phyloP scores from a whole-genome alignment of 2,888 invertebrate genomes.

The Eurytoma adleriae region DNA sequence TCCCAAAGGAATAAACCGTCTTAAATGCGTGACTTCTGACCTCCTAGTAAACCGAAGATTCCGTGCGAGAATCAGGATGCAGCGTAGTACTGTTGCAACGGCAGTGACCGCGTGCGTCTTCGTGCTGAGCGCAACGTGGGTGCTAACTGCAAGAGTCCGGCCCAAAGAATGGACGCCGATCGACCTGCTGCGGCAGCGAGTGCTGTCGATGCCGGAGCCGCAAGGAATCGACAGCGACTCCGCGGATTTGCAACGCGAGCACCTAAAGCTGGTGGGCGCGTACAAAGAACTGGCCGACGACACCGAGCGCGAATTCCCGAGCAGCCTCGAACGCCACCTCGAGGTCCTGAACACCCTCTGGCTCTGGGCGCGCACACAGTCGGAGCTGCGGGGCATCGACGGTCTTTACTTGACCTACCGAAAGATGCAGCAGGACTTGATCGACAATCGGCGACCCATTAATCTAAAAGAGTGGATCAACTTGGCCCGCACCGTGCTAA shows the following conservation, averaged over 20 bases:
- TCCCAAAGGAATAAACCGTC: too few species aligned
- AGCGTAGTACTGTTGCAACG: too few species aligned
- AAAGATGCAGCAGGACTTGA: slow-evolving; percentile 77
- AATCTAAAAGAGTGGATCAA: slow-evolving; percentile 80
- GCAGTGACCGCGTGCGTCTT: slow-evolving; percentile 47
- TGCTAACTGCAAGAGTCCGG: neutral
- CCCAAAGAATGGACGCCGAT: slow-evolving; percentile 73
- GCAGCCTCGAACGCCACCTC: slow-evolving; percentile 60
- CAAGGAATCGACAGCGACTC: slow-evolving; percentile 76
- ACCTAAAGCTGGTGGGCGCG: slow-evolving; percentile 77
- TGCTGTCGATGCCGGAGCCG: slow-evolving; percentile 76
- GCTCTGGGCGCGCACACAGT: slow-evolving; percentile 81
- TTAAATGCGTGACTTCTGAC: too few species aligned
- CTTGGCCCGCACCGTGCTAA: slow-evolving; percentile 82
- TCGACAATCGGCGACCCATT: slow-evolving; percentile 70
- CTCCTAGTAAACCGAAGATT: too few species aligned
- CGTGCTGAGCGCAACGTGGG: slow-evolving; percentile 44
- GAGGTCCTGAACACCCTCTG: slow-evolving; percentile 76
- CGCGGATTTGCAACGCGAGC: slow-evolving; percentile 77
- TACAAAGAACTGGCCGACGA: slow-evolving; percentile 79
- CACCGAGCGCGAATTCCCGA: slow-evolving; percentile 73
- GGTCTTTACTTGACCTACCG: slow-evolving; percentile 83
- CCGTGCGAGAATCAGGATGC: too few species aligned
- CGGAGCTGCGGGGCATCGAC: slow-evolving; percentile 81
- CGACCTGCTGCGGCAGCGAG: slow-evolving; percentile 80